Conservation (phyloP, 2,888 invertebrate species). For the Lysandra bellargus region DNA sequence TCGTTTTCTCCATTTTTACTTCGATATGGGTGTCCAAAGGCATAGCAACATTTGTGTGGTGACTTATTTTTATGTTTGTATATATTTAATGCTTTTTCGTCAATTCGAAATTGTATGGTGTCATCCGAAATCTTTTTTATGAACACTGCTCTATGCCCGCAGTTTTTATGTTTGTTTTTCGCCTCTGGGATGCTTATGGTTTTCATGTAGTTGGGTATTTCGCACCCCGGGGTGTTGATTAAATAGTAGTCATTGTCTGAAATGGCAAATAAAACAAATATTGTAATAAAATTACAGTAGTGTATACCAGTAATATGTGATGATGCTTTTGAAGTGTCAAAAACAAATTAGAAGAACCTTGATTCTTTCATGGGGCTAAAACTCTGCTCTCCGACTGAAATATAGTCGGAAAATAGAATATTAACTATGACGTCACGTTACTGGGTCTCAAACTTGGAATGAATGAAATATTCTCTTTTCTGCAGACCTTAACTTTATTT, state of each 20-base stretch:
- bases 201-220: constrained; percentile 57
- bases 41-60: constrained; percentile 50
- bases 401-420: too few relatives aligned
- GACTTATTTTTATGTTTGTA: constrained; percentile 42
- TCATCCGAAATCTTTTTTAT: constrained; percentile 45
- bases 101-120: constrained; percentile 49
- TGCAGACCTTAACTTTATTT: too few relatives aligned
- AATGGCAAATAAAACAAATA: background rate
- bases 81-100: constrained; percentile 44
- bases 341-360: background rate
- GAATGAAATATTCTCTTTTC: too few relatives aligned
- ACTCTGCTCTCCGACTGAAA: background rate
- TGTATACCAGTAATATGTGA: too few relatives aligned
- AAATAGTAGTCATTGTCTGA: constrained; percentile 47
- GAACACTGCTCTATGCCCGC: constrained; percentile 52
- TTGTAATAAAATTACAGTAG: too few relatives aligned
- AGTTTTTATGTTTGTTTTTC: constrained; percentile 41
- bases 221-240: constrained; percentile 57
- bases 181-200: constrained; percentile 46
- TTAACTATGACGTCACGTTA: too few relatives aligned
- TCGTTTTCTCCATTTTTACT: constrained; percentile 44
- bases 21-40: background rate
- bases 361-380: background rate
- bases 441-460: too few relatives aligned
- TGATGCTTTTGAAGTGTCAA: too few relatives aligned